Base-by-base conservation (phyloP, 2,888 invertebrate genomes). In the Plagiodera versicolora region DNA sequence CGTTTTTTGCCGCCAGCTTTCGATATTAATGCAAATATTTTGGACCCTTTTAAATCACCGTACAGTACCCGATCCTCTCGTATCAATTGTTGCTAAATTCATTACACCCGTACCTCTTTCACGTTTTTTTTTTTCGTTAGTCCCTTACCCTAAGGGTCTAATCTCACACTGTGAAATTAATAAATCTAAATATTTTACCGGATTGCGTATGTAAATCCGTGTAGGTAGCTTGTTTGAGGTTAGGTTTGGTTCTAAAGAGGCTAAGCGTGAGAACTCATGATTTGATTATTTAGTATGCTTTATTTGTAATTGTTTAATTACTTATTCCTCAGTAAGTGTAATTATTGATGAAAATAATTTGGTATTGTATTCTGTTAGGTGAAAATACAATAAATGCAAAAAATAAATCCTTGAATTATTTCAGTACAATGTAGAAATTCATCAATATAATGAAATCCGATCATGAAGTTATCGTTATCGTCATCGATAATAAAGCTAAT, bases 91-190 rank as follows among this genome's bases (percentile, higher is more conserved):
- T 55, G 58, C 56, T 47, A 63, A 66, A 65, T 64, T 65, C 56
- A 63, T 67, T 63, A 62, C 58, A 57, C 14, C 28, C 18, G 44
- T 32, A 24, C 20, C 35, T 39, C 3, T 14, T 39, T n/a, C 6
- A 14, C 4, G 2, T n/a, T 39, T 39, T 39, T 39, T 39, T 39
- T 39, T 39, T 3, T 32, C 39, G 44, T 57, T 48, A n/a, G n/a
- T n/a, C n/a, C 32, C 48, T 28, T 39, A 24, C 49, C 60, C 56
- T 20, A 32, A 59, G 56, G 67, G 61, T 61, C 63, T 65, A 68
- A 72, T 68, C 69, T 68, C 72, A 64, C 64, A 70, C 68, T 72
- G 74, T 74, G 74, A 74, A 74, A 74, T 74, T 74, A 74, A 71
- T 71, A 74, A 74, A 72, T 74, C 72, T 72, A 74, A 74, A 74